Base-by-base conservation (phyloP, 2,797 vertebrate species). In the Enteromius treurensis region DNA sequence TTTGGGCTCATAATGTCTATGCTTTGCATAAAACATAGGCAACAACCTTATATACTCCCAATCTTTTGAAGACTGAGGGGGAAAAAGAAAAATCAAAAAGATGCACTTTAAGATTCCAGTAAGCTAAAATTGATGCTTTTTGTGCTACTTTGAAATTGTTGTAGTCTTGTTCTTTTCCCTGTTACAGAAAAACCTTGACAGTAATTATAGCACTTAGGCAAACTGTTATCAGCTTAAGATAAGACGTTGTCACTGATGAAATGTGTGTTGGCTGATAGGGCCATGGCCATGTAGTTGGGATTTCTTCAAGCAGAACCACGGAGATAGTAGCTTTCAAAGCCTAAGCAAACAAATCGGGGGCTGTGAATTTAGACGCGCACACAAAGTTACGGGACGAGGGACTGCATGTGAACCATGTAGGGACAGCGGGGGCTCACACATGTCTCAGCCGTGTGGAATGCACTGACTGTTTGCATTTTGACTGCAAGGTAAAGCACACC, bases 201-300 rank as follows among this genome's bases (percentile, higher is more conserved):
- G 88, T 90, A 92, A 95, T 96, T 93, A 92, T 87, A 74, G 90
- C 89, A 91, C 89, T 95, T 93, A 91, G 89, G 84, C 92, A 88
- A 80, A 77, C 90, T 91, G 90, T 93, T 92, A 93, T 93, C 93
- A 90, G 90, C 74, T 88, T 88, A 85, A 94, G 94, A 95, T 95
- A 94, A 93, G 92, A 62, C 87, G 76, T 88, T 90, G 92, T 92
- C 91, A 85, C 86, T 92, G 91, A 86, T 91, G 87, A 93, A 93
- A 93, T 89, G 87, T 86, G 88, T 78, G 13, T 90, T 83, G 88
- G 83, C 91, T 88, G 93, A 94, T 95, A 93, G 92, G 49, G 32
- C 89, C 88, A 89, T 92, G 45, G 51, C 89, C 87, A 89, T 92
- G 93, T 88, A 91, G 91, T 94, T 94, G 89, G 84, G 89, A 88